These are phyloP conservation scores for Diarsia dahlii DNA, from an alignment of 2,888 invertebrate genomes.

Conservation along the genomic window DNA sequence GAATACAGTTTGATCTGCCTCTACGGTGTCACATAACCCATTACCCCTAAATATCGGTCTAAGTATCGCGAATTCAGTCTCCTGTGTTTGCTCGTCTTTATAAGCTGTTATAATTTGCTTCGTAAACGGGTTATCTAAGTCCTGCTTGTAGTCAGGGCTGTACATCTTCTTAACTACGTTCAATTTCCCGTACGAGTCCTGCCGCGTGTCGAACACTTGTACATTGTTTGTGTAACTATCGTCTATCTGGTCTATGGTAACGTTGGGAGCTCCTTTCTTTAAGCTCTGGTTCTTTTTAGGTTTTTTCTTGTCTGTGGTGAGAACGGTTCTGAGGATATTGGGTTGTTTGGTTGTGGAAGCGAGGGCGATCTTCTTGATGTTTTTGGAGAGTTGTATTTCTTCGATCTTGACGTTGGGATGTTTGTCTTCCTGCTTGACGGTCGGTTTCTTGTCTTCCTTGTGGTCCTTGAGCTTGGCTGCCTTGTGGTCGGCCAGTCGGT, in stretches of 20 bases:
- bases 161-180: conserved; percentile 73
- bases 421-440: conserved; percentile 37
- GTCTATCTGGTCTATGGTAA: conserved; percentile 76
- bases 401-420: conserved; percentile 28
- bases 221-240: conserved; percentile 71
- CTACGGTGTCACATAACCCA: conserved; percentile 58
- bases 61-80: conserved; percentile 75
- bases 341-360: conserved; percentile 58
- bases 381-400: conserved; percentile 36
- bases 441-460: conserved; percentile 55
- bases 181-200: conserved; percentile 72
- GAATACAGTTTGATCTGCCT: conserved; percentile 66
- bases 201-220: conserved; percentile 71
- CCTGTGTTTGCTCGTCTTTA: conserved; percentile 73
- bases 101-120: conserved; percentile 63
- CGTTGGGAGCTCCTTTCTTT: conserved; percentile 80
- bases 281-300: conserved; percentile 59
- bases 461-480: conserved; percentile 58
- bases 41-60: conserved; percentile 72
- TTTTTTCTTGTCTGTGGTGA: conserved; percentile 59
- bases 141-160: conserved; percentile 64
- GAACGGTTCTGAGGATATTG: conserved; percentile 22
- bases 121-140: conserved; percentile 54
- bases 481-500: conserved; percentile 72
- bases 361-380: conserved; percentile 61